Conservation (phyloP, 2,888 invertebrate species). For the Disparrhopalites patrizii region DNA sequence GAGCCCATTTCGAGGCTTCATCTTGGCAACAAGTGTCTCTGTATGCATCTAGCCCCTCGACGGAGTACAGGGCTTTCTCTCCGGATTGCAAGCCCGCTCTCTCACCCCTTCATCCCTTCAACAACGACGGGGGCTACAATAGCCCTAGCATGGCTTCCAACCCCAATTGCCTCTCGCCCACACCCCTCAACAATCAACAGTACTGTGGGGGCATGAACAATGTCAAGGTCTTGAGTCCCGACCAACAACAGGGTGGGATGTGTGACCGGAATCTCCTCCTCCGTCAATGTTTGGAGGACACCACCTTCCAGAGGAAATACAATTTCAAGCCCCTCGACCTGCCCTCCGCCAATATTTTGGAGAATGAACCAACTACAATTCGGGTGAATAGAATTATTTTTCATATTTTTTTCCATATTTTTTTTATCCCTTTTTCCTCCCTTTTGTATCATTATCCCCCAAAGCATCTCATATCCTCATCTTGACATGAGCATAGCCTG, state of each 20-base stretch:
- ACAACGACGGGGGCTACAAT: neutral
- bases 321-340: conserved; percentile 75
- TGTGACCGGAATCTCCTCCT: conserved; percentile 59
- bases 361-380: conserved; percentile 14
- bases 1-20: conserved; percentile 34
- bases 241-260: neutral
- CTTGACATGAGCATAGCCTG: too few relatives aligned
- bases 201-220: conserved; percentile 14
- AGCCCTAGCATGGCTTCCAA: neutral
- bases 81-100: conserved; percentile 27
- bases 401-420: neutral
- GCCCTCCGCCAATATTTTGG: conserved; percentile 34
- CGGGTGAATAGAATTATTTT: conserved; percentile 14
- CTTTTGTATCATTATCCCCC: neutral
- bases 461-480: conserved; percentile 1
- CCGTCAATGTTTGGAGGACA: conserved; percentile 76
- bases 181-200: conserved; percentile 15
- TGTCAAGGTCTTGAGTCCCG: neutral
- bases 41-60: conserved; percentile 41
- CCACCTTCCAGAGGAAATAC: conserved; percentile 76
- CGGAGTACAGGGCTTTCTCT: conserved; percentile 39
- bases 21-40: conserved; percentile 45
- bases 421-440: neutral
- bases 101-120: conserved; percentile 19
- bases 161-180: neutral